phyloP scores from a whole-genome alignment of 2,113 vertebrate species.

The Larimichthys polyactis region DNA sequence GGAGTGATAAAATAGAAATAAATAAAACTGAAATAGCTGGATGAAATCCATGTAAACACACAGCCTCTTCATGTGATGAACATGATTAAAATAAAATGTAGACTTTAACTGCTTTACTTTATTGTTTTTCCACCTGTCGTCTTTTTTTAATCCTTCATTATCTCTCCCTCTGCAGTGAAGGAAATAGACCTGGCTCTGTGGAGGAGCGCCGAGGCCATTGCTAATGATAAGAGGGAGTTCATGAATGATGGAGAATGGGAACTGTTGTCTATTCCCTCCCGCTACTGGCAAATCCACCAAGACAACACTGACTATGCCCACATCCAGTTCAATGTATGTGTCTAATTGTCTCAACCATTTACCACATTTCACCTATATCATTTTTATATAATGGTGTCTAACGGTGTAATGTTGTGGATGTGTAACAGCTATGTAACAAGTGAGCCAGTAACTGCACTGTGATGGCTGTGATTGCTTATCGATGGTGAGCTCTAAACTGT shows the following conservation, averaged over 20 bases:
- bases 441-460: slow-evolving; percentile 35
- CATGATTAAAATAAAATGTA: background rate
- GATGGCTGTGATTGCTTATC: slow-evolving; percentile 55
- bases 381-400: background rate
- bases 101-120: background rate
- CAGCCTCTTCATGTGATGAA: background rate
- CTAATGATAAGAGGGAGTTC: slow-evolving; percentile 83
- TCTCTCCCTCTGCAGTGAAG: slow-evolving; percentile 79
- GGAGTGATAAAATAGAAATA: no score
- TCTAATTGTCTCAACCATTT: background rate
- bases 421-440: slow-evolving; percentile 18
- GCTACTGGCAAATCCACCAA: slow-evolving; percentile 79
- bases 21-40: background rate
- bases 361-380: background rate
- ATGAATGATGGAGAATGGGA: slow-evolving; percentile 91
- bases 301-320: slow-evolving; percentile 85
- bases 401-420: background rate
- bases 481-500: slow-evolving; percentile 57
- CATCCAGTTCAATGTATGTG: slow-evolving; percentile 87
- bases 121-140: background rate
- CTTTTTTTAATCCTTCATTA: background rate
- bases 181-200: slow-evolving; percentile 88
- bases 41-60: background rate
- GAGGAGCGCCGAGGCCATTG: slow-evolving; percentile 84
- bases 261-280: slow-evolving; percentile 86